Evolutionary conservation across 2,113 vertebrate species (phyloP).

Genomic region (Lanius collurio): DNA sequence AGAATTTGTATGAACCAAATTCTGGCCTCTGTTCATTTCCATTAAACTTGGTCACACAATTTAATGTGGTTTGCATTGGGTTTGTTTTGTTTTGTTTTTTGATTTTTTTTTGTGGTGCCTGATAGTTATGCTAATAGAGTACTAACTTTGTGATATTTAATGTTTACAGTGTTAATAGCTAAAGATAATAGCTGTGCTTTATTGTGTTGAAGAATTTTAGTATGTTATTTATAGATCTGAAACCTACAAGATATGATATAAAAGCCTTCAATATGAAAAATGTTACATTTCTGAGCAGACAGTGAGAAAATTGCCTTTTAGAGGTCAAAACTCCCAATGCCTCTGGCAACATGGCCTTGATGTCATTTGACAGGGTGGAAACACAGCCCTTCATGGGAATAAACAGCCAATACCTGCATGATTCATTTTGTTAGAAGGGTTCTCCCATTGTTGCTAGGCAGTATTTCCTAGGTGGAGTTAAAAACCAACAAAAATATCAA

Average conservation of each 20-base stretch:
- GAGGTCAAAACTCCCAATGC: constrained; percentile 63
- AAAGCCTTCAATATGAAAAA: constrained; percentile 64
- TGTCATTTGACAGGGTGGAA: constrained; percentile 68
- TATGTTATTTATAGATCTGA: constrained; percentile 47
- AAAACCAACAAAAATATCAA: not conserved
- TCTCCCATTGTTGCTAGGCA: constrained; percentile 49
- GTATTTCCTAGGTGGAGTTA: constrained; percentile 47
- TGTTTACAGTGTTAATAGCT: not conserved
- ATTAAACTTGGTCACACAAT: not conserved
- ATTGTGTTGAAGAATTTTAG: constrained; percentile 1
- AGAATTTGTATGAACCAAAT: not conserved
- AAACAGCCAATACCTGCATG: constrained; percentile 65
- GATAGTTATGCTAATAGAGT: not conserved
- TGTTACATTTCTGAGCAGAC: constrained; percentile 64
- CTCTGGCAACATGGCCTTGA: constrained; percentile 67
- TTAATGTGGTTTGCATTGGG: not conserved
- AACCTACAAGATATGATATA: constrained; percentile 61
- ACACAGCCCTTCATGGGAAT: constrained; percentile 58
- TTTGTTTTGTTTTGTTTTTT: not conserved
- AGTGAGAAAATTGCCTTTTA: constrained; percentile 71
- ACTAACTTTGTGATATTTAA: not conserved
- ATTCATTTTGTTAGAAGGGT: constrained; percentile 49
- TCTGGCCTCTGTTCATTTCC: not conserved
- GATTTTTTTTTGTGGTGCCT: not conserved
- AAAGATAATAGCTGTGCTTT: not conserved